A percentile compares a stretch with the other conserved stretches of the same genome.
phyloP scores from a whole-genome alignment of 2,888 invertebrate genomes.

The Danaus chrysippus region DNA sequence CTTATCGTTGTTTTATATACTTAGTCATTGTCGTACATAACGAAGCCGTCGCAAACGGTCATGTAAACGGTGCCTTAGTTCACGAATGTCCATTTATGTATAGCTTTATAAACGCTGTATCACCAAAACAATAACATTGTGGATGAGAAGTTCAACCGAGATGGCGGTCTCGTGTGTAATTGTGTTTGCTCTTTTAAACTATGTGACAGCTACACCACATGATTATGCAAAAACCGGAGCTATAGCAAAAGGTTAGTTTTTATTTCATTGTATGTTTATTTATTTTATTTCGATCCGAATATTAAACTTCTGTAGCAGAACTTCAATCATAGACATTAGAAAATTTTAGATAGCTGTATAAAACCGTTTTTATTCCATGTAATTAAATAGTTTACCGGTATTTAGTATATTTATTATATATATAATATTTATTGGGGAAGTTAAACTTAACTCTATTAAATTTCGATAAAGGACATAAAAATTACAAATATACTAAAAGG shows the following conservation, averaged over 20 bases:
- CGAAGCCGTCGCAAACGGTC: neutral
- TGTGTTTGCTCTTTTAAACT: conserved; percentile 51
- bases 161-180: conserved; percentile 66
- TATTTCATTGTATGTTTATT: conserved; percentile 14
- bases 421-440: no score
- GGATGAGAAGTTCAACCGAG: conserved; percentile 62
- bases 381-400: no score
- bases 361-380: no score
- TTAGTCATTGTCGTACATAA: neutral
- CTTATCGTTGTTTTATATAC: neutral
- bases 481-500: no score
- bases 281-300: neutral
- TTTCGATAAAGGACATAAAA: no score
- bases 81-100: conserved; percentile 55
- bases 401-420: no score
- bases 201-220: conserved; percentile 56
- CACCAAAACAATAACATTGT: conserved; percentile 59
- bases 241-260: conserved; percentile 57
- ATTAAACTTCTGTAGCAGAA: no score
- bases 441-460: no score
- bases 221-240: conserved; percentile 66
- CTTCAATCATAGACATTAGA: no score
- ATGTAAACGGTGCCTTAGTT: conserved; percentile 11
- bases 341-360: no score
- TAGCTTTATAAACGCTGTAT: conserved; percentile 72